Base-by-base conservation (phyloP, 1,140 invertebrate species). In the Ooceraea biroi region DNA sequence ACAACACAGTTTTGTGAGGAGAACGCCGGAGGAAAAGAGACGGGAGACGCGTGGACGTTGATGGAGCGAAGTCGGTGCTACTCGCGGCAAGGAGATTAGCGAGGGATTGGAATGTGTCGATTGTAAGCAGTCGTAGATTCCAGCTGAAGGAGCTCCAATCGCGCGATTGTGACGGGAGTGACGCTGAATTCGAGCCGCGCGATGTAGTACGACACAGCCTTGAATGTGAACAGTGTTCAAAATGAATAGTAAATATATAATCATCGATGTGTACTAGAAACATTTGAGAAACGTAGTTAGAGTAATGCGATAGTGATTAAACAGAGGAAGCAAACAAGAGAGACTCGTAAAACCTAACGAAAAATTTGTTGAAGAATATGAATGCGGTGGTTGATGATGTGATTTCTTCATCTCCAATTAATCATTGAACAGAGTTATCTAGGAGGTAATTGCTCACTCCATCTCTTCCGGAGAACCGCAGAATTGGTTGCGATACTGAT, bases 41-140 rank as follows among this genome's bases (percentile, higher is more conserved):
- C 1, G 46, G 41, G 12, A 46, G n/a, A 46, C 50, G 11, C 19
- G 50, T 80, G 36, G 19, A 55, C n/a, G 22, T 12, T 68, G n/a
- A 69, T 80, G 57, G 65, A 71, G 50, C 30, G 63, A 63, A 57
- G 57, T 58, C 41, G 50, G 36, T 30, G 65, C 57, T 80, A 71
- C 68, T 71, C 27, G 48, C 52, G 68, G 68, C 68, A 71, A 19
- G 46, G 60, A 61, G 60, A 77, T 80, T 80, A 80, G 52, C 50
- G 76, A 69, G 36, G 14, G 50, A 69, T 22, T 80, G 76, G 76
- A 36, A 36, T 80, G 69, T 69, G 76, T 80, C 76, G 65, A 80
- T 71, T 80, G 76, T 80, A 41, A 80, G 50, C 61, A 68, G 30
- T n/a, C 74, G n/a, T 44, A 30, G 17, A 36, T 50, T 58, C 44